These are phyloP conservation scores for Yponomeuta cagnagella DNA, from an alignment of 2,888 invertebrate genomes.

Conservation along the genomic window DNA sequence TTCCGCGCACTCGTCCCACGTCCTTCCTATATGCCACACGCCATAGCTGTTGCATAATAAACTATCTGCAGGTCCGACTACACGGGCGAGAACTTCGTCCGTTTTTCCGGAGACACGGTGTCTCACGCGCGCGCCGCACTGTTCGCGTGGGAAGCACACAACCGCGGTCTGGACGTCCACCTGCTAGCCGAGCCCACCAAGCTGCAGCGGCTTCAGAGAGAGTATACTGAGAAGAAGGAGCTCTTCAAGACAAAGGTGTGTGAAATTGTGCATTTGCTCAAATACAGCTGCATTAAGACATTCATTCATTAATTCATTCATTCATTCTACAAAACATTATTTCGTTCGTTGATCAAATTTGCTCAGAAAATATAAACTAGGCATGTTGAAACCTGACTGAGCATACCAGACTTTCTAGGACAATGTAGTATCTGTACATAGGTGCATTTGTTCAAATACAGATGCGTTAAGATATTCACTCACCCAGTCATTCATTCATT, in stretches of 20 bases:
- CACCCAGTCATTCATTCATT: too few species aligned
- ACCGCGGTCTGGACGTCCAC: constrained; percentile 95
- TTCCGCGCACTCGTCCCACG: too few species aligned
- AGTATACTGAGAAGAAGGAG: constrained; percentile 93
- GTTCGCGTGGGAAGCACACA: constrained; percentile 98
- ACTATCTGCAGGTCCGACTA: constrained; percentile 77
- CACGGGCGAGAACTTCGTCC: constrained; percentile 96
- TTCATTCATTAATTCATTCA: too few species aligned
- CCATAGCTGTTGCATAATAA: not conserved
- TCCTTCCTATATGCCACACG: too few species aligned
- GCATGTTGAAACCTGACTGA: too few species aligned
- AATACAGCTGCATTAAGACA: not conserved
- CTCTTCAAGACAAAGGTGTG: constrained; percentile 87
- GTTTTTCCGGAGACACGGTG: constrained; percentile 95
- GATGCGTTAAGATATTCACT: too few species aligned
- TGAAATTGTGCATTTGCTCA: too few species aligned
- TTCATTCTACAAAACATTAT: too few species aligned
- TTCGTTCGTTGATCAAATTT: too few species aligned
- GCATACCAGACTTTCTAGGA: too few species aligned
- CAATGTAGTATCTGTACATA: too few species aligned
- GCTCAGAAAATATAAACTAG: too few species aligned
- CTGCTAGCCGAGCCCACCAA: constrained; percentile 98
- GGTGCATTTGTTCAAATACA: not conserved
- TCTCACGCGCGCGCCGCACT: constrained; percentile 93
- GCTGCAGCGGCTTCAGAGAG: constrained; percentile 90